A percentile compares a stretch with the other conserved stretches of the same genome.
Conservation (phyloP, 2,888 invertebrate species). For the Syritta pipiens region DNA sequence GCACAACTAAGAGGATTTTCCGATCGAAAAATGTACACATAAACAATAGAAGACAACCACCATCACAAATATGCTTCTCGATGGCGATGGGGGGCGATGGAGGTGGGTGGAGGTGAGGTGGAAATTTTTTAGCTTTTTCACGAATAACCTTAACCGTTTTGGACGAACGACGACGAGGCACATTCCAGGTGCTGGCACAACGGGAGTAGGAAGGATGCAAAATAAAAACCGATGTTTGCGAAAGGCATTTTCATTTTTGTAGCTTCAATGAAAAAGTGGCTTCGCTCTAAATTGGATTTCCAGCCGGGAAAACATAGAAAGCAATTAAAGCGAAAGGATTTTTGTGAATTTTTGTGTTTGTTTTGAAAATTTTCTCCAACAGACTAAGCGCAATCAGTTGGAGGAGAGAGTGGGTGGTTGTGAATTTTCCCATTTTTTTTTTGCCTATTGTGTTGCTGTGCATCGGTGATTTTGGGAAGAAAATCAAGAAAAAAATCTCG, state of each 20-base stretch:
- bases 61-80: constrained; percentile 5
- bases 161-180: too few relatives aligned
- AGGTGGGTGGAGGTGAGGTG: too few relatives aligned
- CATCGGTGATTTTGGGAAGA: too few relatives aligned
- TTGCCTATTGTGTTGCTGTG: too few relatives aligned
- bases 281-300: constrained; percentile 65
- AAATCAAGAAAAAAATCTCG: too few relatives aligned
- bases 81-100: too few relatives aligned
- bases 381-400: too few relatives aligned
- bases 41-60: constrained; percentile 15
- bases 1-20: constrained; percentile 62
- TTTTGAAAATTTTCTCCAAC: constrained; percentile 2
- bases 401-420: too few relatives aligned
- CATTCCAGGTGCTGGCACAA: background rate
- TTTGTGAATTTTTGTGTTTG: constrained; percentile 27
- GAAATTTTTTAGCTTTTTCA: too few relatives aligned
- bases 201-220: background rate
- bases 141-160: too few relatives aligned
- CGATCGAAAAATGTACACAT: constrained; percentile 40
- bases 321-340: constrained; percentile 67
- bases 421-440: too few relatives aligned
- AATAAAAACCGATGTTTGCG: constrained; percentile 30
- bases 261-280: constrained; percentile 54
- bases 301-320: constrained; percentile 52
- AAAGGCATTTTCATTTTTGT: constrained; percentile 50